Conservation (phyloP, 2,113 vertebrate genomes). For the Ptyas mucosa region DNA sequence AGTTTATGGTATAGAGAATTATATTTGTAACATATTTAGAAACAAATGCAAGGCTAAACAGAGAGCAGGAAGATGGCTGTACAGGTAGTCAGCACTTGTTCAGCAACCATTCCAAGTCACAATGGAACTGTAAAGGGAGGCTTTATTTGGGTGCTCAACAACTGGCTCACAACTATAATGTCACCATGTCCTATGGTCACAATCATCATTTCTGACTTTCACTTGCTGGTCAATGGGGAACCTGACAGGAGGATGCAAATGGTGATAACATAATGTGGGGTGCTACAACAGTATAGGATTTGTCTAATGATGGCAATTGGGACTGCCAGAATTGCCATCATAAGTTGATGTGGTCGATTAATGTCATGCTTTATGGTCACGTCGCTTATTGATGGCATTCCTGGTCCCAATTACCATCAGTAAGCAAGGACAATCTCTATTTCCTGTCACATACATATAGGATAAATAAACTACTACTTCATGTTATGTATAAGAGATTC, state of each 20-base stretch:
- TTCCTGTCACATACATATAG: background rate
- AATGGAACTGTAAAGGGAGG: background rate
- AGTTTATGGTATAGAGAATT: background rate
- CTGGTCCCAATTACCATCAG: background rate
- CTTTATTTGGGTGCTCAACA: background rate
- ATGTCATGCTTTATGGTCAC: background rate
- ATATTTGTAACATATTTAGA: background rate
- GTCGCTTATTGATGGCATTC: background rate
- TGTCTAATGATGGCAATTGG: background rate
- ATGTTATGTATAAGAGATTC: background rate
- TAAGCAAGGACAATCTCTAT: background rate
- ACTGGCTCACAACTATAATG: background rate
- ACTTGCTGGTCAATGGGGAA: background rate
- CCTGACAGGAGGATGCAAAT: background rate
- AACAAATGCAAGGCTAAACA: background rate
- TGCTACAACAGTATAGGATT: background rate
- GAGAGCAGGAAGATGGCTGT: background rate
- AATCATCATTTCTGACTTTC: background rate
- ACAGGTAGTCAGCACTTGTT: background rate
- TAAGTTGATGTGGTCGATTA: background rate
- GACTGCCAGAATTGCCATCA: background rate
- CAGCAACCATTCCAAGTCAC: background rate
- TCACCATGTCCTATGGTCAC: background rate
- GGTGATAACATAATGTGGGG: background rate
- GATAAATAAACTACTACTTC: background rate